Conservation (phyloP, 2,888 invertebrate genomes). For the Meganola albula region DNA sequence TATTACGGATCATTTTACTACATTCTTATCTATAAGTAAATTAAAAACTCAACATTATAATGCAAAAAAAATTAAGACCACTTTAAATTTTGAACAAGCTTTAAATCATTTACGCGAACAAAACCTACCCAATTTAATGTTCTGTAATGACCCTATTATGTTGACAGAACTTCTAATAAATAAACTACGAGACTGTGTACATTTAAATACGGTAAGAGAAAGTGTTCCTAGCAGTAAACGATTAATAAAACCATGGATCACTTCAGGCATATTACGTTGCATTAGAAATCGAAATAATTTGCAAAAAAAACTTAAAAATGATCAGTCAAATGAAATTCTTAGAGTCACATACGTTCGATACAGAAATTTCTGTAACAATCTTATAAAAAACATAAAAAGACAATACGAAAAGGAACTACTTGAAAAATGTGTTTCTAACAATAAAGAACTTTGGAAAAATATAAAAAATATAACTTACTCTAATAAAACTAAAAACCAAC, state of each 20-base stretch:
- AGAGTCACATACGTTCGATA: background rate
- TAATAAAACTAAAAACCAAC: background rate
- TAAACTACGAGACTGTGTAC: background rate
- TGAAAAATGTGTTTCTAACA: background rate
- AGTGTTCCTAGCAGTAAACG: background rate
- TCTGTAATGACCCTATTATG: slow-evolving; percentile 1
- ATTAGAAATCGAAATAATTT: background rate
- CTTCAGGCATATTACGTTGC: background rate
- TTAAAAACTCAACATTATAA: background rate
- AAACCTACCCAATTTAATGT: slow-evolving; percentile 2
- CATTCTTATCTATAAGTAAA: background rate
- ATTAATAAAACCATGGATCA: too few relatives aligned
- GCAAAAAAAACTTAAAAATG: background rate
- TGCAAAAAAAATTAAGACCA: slow-evolving; percentile 1
- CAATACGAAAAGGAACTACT: background rate
- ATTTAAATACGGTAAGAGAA: background rate
- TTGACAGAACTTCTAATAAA: background rate
- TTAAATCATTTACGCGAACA: slow-evolving; percentile 1
- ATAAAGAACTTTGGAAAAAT: slow-evolving; percentile 1
- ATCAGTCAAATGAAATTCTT: background rate
- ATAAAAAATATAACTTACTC: background rate
- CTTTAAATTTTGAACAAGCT: background rate
- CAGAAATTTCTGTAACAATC: background rate
- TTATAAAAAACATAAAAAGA: slow-evolving; percentile 1
- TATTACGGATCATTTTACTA: slow-evolving; percentile 1